phyloP scores from a whole-genome alignment of 2,888 invertebrate genomes.

The Drosophila merina region DNA sequence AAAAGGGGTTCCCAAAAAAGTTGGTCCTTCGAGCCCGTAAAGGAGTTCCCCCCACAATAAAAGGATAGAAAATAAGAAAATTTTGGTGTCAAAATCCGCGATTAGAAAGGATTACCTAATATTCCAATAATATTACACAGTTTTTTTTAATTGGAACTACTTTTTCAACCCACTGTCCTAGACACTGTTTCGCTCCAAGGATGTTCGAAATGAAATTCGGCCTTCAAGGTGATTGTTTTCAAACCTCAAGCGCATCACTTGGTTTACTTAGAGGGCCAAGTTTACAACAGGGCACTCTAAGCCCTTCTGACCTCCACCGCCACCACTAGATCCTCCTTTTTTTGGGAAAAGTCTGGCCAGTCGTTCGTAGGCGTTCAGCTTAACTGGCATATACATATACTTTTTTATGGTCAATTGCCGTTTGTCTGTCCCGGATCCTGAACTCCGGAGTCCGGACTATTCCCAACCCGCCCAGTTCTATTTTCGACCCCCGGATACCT shows the following conservation, averaged over 20 bases:
- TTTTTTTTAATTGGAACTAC: neutral
- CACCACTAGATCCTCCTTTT: neutral
- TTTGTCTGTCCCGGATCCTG: conserved; percentile 59
- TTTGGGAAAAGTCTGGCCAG: conserved; percentile 9
- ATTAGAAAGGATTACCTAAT: too few relatives aligned
- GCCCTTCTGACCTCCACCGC: neutral
- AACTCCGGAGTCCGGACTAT: conserved; percentile 8
- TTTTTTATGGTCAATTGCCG: conserved; percentile 79
- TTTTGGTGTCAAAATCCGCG: too few relatives aligned
- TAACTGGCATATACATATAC: conserved; percentile 60
- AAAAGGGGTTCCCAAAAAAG: too few relatives aligned
- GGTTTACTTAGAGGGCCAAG: conserved; percentile 53
- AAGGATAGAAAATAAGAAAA: too few relatives aligned
- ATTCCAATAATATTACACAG: too few relatives aligned
- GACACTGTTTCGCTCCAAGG: conserved; percentile 14
- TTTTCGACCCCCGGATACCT: conserved; percentile 13
- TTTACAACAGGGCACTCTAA: conserved; percentile 38
- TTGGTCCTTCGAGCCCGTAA: too few relatives aligned
- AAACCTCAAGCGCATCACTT: conserved; percentile 74
- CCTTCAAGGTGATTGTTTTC: conserved; percentile 77
- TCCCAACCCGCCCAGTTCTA: neutral
- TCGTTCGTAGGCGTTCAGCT: conserved; percentile 49
- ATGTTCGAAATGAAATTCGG: conserved; percentile 48
- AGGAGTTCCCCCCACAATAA: too few relatives aligned
- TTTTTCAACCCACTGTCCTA: conserved; percentile 16